Evolutionary conservation across 2,113 vertebrate species (phyloP).

Genomic region (Verasper variegatus): DNA sequence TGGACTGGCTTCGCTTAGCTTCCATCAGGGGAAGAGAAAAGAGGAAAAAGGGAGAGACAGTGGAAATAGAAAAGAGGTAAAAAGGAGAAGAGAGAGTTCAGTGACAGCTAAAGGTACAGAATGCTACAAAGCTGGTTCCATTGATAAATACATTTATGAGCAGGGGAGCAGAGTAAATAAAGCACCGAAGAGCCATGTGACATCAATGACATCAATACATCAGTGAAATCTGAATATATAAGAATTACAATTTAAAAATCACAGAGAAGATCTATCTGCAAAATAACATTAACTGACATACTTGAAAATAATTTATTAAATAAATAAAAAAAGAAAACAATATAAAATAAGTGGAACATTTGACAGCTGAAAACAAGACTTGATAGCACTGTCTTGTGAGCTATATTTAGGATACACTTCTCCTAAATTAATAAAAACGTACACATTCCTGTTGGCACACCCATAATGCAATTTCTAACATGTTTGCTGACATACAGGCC

Average conservation of each 20-base stretch:
- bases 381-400: too few relatives aligned
- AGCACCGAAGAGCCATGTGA: neutral
- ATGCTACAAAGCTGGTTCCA: neutral
- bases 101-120: constrained; percentile 29
- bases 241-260: neutral
- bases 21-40: constrained; percentile 73
- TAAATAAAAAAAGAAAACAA: too few relatives aligned
- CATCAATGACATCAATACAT: neutral
- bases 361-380: too few relatives aligned
- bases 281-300: neutral
- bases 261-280: neutral
- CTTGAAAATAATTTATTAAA: too few relatives aligned
- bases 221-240: neutral
- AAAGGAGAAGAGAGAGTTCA: constrained; percentile 59
- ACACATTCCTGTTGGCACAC: too few relatives aligned
- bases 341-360: too few relatives aligned
- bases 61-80: constrained; percentile 51
- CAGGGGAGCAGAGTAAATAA: neutral
- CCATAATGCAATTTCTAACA: too few relatives aligned
- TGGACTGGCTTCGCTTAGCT: constrained; percentile 99
- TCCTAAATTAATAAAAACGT: too few relatives aligned
- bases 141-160: constrained; percentile 8
- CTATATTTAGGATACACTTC: too few relatives aligned
- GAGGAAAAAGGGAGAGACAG: constrained; percentile 42
- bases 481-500: too few relatives aligned